Conservation (phyloP, 2,797 vertebrate species). For the Sebastiscus tertius region DNA sequence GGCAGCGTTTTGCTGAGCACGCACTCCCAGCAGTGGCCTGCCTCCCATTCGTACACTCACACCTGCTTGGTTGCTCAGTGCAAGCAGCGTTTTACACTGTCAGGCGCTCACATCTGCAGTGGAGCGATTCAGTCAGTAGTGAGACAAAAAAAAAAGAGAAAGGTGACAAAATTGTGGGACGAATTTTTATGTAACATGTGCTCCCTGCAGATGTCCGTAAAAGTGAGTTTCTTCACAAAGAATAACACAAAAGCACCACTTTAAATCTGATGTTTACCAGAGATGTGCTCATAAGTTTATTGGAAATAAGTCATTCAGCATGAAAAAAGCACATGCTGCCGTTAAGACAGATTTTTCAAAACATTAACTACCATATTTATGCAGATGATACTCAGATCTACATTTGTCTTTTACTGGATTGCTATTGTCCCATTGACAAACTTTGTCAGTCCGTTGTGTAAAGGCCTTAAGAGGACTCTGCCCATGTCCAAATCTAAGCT, state of each 20-base stretch:
- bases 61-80: neutral
- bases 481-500: neutral
- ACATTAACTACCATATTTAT: neutral
- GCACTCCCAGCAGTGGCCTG: slow-evolving; percentile 1
- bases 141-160: neutral
- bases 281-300: too few relatives aligned
- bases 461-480: too few relatives aligned
- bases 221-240: too few relatives aligned
- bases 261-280: too few relatives aligned
- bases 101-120: slow-evolving; percentile 1
- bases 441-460: neutral
- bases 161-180: neutral
- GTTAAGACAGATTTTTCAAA: neutral
- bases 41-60: neutral
- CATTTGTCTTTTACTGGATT: neutral
- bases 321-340: too few relatives aligned
- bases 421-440: neutral
- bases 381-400: neutral
- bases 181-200: too few relatives aligned
- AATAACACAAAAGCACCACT: too few relatives aligned
- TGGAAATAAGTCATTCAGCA: too few relatives aligned
- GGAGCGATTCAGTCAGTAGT: neutral
- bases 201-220: too few relatives aligned
- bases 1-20: slow-evolving; percentile 45
- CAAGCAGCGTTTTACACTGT: neutral